Conservation (phyloP, 1,140 invertebrate species). For the Polyergus mexicanus region DNA sequence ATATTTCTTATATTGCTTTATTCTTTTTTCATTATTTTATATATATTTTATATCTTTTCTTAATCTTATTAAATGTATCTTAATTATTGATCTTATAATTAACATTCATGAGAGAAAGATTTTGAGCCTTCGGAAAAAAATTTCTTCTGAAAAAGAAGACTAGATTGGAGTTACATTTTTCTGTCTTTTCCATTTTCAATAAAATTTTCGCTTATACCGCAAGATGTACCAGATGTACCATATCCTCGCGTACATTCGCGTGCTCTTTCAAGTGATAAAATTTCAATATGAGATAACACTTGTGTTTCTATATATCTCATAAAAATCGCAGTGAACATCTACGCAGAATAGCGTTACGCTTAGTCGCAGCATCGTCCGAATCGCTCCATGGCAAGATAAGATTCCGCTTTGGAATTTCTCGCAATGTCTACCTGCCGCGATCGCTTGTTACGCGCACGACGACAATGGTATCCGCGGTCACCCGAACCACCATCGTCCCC, state of each 20-base stretch:
- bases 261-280: background rate
- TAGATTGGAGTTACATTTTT: too few species aligned
- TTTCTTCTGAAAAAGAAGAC: background rate
- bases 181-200: background rate
- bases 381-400: background rate
- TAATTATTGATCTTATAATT: background rate
- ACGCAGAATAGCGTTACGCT: background rate
- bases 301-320: conserved; percentile 6
- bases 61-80: background rate
- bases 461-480: conserved; percentile 14
- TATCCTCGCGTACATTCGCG: too few species aligned
- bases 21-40: background rate
- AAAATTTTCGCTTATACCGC: background rate
- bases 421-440: conserved; percentile 26
- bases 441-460: conserved; percentile 30
- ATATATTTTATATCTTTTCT: background rate
- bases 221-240: too few species aligned
- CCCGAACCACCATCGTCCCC: background rate
- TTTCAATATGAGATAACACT: background rate
- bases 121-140: background rate
- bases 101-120: background rate
- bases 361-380: background rate
- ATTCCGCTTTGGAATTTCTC: conserved; percentile 43
- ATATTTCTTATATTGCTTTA: background rate
- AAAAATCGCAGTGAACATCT: conserved; percentile 27